Base-by-base conservation (phyloP, 2,113 vertebrate genomes). In the Melanerpes aurifrons region DNA sequence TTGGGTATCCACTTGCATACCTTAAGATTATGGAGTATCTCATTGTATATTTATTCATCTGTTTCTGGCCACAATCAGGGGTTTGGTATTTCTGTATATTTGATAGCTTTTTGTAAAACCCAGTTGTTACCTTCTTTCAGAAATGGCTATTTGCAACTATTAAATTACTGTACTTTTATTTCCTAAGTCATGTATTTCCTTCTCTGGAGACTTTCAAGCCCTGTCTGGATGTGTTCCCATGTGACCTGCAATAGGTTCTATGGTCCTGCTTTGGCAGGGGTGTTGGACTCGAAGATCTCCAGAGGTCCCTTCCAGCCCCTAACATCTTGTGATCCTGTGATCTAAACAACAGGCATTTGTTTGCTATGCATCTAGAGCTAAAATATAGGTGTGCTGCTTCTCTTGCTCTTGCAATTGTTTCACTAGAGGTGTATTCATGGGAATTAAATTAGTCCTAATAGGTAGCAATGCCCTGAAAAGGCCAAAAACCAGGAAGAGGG, bases 1-100 rank as follows among this genome's bases (percentile, higher is more conserved):
- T 37, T 5, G 35, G 32, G 50, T 82, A 20, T 47, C 43, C 28
- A 3, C 64, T 67, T 63, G 31, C 80, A 58, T 47, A 89, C 58
- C 59, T 18, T 72, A 45, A 68, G 35, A 16, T 74, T 37, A 3
- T 9, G 15, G 20, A 69, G 92, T 70, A 94, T 71, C 94, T 96
- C 90, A 54, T 0, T 45, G 70, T 45, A 54, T 48, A 61, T 25
- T 37, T 64, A n/a, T 31, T 62, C 66, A 29, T 67, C 59, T 86
- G 31, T 70, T 89, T 63, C 82, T 88, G 59, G 50, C 78, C 70
- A 80, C 37, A 8, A 2, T 88, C 64, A 56, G 83, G 69, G 48
- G 31, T 94, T 91, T 92, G 81, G 24, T 79, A 66, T 77, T 72
- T 79, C 81, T 82, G 80, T 91, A 16, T 62, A 45, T 37, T 84